Evolutionary conservation across 2,888 invertebrate species (phyloP).

Genomic region (Dione vanillae): DNA sequence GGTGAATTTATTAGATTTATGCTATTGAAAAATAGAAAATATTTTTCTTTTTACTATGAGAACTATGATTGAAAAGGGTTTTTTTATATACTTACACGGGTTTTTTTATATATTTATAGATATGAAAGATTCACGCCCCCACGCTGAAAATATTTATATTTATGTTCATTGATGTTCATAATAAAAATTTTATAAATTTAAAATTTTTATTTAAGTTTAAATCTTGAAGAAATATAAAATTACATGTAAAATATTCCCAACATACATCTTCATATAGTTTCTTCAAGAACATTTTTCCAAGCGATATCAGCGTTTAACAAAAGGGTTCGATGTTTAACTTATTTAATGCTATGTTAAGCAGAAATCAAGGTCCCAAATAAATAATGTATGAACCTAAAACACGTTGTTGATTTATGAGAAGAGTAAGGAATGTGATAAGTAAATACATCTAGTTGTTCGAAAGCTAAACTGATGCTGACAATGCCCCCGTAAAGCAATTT

Average conservation of each 20-base stretch:
- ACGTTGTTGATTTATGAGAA: constrained; percentile 34
- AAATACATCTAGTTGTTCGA: constrained; percentile 66
- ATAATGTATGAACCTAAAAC: constrained; percentile 43
- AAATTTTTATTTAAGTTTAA: too few relatives aligned
- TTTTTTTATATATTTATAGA: too few relatives aligned
- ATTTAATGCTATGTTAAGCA: constrained; percentile 25
- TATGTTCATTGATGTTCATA: too few relatives aligned
- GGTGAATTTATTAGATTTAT: too few relatives aligned
- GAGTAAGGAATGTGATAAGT: constrained; percentile 36
- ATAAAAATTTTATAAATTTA: too few relatives aligned
- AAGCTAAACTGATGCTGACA: constrained; percentile 57
- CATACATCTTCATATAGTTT: neutral
- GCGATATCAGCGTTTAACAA: constrained; percentile 14
- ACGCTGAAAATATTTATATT: too few relatives aligned
- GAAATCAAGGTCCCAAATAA: constrained; percentile 40
- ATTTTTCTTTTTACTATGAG: too few relatives aligned
- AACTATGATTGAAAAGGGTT: too few relatives aligned
- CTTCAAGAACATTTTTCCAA: constrained; percentile 1
- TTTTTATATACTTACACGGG: too few relatives aligned
- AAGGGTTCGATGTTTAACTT: constrained; percentile 24
- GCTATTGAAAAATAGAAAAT: too few relatives aligned
- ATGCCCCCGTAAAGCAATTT: constrained; percentile 19
- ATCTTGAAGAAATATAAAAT: too few relatives aligned
- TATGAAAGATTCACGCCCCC: too few relatives aligned
- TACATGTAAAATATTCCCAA: neutral